Evolutionary conservation across 2,888 invertebrate genomes (phyloP), one percentile per base, ranked within the genome.

Genomic region (Muscina levida): DNA sequence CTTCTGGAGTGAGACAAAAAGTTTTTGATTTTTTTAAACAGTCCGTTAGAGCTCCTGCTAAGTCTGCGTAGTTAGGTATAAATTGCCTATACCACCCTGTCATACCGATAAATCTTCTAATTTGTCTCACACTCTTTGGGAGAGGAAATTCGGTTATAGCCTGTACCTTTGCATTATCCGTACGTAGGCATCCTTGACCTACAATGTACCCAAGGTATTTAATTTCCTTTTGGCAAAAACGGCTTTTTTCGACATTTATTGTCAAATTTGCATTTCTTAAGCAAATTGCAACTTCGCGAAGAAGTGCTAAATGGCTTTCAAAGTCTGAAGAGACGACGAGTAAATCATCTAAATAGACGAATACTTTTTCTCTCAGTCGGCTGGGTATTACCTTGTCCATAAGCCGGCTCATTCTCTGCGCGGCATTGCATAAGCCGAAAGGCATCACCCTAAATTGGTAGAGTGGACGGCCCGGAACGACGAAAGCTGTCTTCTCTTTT

Each of bases 1-100:
- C 75, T 5, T 68, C 65, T 8, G 67, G 17, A 8, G 74, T 73
- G 11, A 65, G 13, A 6, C 10, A 6, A 31, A 46, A 48, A 2
- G 19, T 22, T 13, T 46, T 48, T 5, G 5, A 10, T n/a, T 62
- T 59, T n/a, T 39, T 59, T 2, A 66, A 10, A 24, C 71, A 67
- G 4, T 71, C 42, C 2, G 70, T 74, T 1, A 70, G 53, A 1
- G 74, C 62, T 0, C 57, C 53, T 1, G 66, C 53, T 53, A 68
- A 24, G 1, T 68, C 68, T 1, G 68, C 15, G 17, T 53, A 56
- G 31, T 66, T 39, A n/a, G 72, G 22, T 10, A 83, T 44, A 5
- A 77, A 72, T 42, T 67, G 72, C 11, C 78, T 8, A 31, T 73
- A 78, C 62, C 77, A 77, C 0, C 67, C 72, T 2, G 72, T 72